phyloP scores from a whole-genome alignment of 23 tunicate genomes.

The Aplidium turbinatum region DNA sequence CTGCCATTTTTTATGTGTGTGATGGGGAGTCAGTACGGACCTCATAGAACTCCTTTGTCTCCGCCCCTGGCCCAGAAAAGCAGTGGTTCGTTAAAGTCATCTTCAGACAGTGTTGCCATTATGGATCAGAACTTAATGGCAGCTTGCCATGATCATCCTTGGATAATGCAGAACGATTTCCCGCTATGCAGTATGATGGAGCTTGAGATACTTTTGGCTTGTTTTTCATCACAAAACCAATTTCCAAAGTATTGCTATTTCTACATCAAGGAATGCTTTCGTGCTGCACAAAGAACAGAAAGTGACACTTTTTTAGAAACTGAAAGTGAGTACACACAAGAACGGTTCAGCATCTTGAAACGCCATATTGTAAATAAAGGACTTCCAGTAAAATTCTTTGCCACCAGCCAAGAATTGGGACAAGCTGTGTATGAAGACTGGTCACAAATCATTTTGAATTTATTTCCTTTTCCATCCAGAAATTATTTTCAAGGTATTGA shows the following conservation, averaged over 20 bases:
- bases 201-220: conserved; percentile 58
- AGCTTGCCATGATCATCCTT: conserved; percentile 62
- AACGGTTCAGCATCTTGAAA: conserved; percentile 47
- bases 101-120: background rate
- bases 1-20: conserved; percentile 73
- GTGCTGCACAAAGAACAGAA: background rate
- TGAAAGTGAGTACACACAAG: conserved; percentile 78
- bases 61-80: background rate
- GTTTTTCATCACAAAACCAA: conserved; percentile 14
- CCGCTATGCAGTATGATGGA: conserved; percentile 78
- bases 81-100: background rate
- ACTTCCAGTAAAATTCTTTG: conserved; percentile 64
- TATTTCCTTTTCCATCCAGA: conserved; percentile 16
- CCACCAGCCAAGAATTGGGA: conserved; percentile 48
- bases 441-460: conserved; percentile 38
- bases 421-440: conserved; percentile 52
- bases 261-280: conserved; percentile 65
- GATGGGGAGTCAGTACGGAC: conserved; percentile 74
- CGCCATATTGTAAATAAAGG: conserved; percentile 65
- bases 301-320: conserved; percentile 48
- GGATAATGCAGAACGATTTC: conserved; percentile 61
- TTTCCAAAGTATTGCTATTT: conserved; percentile 64
- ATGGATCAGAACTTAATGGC: conserved; percentile 55
- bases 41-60: conserved; percentile 32
- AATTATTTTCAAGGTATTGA: conserved; percentile 30